Evolutionary conservation across 2,888 invertebrate species (phyloP).

Genomic region (Falcaria lacertinaria): DNA sequence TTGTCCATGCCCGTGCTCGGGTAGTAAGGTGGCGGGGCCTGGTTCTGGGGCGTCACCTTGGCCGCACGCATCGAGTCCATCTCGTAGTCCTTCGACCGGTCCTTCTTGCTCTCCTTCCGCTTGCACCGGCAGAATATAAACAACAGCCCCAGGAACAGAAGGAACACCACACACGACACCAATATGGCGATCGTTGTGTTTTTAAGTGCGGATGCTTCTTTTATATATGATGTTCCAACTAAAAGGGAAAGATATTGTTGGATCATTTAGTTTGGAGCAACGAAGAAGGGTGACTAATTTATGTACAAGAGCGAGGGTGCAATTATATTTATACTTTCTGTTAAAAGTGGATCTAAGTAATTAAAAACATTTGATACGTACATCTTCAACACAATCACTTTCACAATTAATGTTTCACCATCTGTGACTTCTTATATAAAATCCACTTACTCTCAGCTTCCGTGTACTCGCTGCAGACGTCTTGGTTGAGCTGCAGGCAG

Average conservation of each 20-base stretch:
- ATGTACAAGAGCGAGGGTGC: too few relatives aligned
- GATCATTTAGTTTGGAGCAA: neutral
- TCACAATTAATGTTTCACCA: too few relatives aligned
- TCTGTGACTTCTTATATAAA: too few relatives aligned
- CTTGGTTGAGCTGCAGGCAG: conserved; percentile 88
- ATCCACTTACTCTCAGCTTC: conserved; percentile 93
- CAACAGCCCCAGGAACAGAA: conserved; percentile 86
- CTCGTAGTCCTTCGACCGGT: conserved; percentile 93
- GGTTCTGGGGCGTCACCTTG: conserved; percentile 91
- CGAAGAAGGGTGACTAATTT: neutral
- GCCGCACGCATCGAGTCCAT: conserved; percentile 93
- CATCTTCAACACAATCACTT: too few relatives aligned
- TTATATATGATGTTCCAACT: conserved; percentile 91
- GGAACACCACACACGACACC: conserved; percentile 77
- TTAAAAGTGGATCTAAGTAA: too few relatives aligned
- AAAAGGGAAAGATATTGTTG: conserved; percentile 24
- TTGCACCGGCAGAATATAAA: conserved; percentile 93
- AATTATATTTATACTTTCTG: neutral
- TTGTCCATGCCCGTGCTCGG: conserved; percentile 93
- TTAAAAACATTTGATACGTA: too few relatives aligned
- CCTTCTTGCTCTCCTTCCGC: conserved; percentile 89
- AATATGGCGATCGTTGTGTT: conserved; percentile 77
- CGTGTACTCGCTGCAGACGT: conserved; percentile 90
- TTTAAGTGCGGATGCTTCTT: conserved; percentile 87
- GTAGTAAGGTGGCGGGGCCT: conserved; percentile 93